Evolutionary conservation across 1,140 invertebrate genomes (phyloP).

Genomic region (Chymomyza costata): DNA sequence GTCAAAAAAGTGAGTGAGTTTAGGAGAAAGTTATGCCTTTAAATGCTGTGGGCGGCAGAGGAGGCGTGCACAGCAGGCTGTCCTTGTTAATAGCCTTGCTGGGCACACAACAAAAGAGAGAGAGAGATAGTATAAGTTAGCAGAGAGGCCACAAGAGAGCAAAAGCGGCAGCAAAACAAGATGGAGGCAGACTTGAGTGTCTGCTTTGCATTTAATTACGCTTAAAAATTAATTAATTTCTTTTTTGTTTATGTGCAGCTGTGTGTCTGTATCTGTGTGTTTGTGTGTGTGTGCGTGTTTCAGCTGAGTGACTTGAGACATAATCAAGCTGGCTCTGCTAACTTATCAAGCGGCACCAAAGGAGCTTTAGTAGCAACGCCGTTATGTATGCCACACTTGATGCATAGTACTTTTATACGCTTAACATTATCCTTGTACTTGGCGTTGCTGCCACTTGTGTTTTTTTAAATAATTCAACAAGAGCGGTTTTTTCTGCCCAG

Average conservation of each 20-base stretch:
- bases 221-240: conserved; percentile 73
- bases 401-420: conserved; percentile 56
- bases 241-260: conserved; percentile 56
- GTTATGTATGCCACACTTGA: conserved; percentile 61
- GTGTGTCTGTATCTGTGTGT: no score
- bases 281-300: no score
- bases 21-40: no score
- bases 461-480: conserved; percentile 69
- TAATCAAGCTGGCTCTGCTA: conserved; percentile 54
- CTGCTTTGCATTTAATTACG: conserved; percentile 72
- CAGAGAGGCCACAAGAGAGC: no score
- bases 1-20: no score
- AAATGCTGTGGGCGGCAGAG: no score
- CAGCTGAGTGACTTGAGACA: conserved; percentile 65
- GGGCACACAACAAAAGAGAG: background rate
- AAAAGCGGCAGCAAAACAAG: conserved; percentile 14
- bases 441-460: conserved; percentile 49
- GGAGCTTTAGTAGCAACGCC: conserved; percentile 28
- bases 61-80: background rate
- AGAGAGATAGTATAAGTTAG: no score
- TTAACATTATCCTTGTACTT: conserved; percentile 46
- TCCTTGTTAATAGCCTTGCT: conserved; percentile 22
- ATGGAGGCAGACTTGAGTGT: conserved; percentile 7
- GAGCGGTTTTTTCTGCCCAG: conserved; percentile 40
- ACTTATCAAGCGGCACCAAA: conserved; percentile 5